Evolutionary conservation across 2,888 invertebrate genomes (phyloP), one percentile per base, ranked within the genome.

Genomic region (Notodonta dromedarius): DNA sequence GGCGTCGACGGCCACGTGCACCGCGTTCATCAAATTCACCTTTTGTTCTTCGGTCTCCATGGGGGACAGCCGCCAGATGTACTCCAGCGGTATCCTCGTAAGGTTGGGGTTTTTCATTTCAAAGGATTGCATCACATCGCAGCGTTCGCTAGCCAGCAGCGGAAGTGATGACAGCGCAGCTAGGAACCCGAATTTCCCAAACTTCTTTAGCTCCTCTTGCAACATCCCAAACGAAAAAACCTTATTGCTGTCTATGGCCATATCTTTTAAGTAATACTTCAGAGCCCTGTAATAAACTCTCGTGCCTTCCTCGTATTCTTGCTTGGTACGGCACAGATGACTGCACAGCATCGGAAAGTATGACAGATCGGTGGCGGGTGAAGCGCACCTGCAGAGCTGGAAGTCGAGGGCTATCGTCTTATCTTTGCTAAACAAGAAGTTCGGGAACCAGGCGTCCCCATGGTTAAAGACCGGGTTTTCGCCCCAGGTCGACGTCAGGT

Each of bases 371-470:
- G 79, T 79, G 5, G 77, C 87, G 0, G 79, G 79, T 2, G 88
- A 87, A 0, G 80, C 63, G 62, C 81, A 83, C 58, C 88, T 77
- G 24, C 80, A 46, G n/a, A 84, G 6, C 71, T 88, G 87, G 60
- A 87, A 89, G 62, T 89, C 89, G 39, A 88, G 79, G 0, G 76
- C 77, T 0, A 85, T 77, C 7, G 76, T 77, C 61, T 73, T 78
- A 3, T 81, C 67, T 52, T 76, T 70, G 0, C 79, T 80, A 60
- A 66, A 73, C n/a, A 88, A 65, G 58, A 88, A 88, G 57, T 89
- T 88, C 0, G 80, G 70, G 55, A 76, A 74, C 88, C 88, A 88
- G 4, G 84, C 81, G 60, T 89, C 89, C 3, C 88, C 89, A 46
- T 89, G 88, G 57, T 80, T 82, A 0, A 88, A 63, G 0, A 84